Percentiles rank a stretch among this genome's conserved stretches.
Evolutionary conservation across 1,140 invertebrate species (phyloP).

Genomic region (Drosophila nebulosa): DNA sequence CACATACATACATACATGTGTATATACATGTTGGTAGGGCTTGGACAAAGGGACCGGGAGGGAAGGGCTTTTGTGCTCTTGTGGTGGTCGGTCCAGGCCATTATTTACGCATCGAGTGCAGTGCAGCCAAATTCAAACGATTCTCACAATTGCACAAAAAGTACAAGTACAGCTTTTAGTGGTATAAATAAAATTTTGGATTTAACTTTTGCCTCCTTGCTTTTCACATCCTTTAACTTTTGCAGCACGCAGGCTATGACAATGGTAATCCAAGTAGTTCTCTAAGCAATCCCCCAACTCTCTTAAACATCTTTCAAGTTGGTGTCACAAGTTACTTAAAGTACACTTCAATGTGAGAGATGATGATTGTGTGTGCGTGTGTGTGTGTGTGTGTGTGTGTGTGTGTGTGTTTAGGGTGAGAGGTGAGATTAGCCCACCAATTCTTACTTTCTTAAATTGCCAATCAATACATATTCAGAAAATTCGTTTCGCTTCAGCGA

Average conservation of each 20-base stretch:
- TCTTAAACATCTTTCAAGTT: neutral
- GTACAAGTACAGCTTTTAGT: neutral
- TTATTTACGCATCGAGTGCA: slow-evolving; percentile 36
- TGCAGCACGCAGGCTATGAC: slow-evolving; percentile 56
- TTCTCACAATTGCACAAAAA: slow-evolving; percentile 58
- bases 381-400: too few species aligned
- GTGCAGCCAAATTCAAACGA: slow-evolving; percentile 44
- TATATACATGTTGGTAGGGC: neutral
- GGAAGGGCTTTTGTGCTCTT: neutral
- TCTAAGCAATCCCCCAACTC: neutral
- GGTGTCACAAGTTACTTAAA: too few species aligned
- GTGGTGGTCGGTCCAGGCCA: slow-evolving; percentile 19
- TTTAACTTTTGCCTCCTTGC: neutral
- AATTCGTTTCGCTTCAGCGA: too few species aligned
- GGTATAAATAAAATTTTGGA: neutral
- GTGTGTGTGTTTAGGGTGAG: too few species aligned
- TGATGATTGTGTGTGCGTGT: too few species aligned
- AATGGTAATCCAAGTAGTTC: slow-evolving; percentile 60
- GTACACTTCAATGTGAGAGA: too few species aligned
- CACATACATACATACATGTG: slow-evolving; percentile 12
- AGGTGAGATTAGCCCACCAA: too few species aligned
- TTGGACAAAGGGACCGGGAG: too few species aligned
- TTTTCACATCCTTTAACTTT: slow-evolving; percentile 13
- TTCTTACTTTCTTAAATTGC: too few species aligned
- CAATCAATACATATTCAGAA: too few species aligned